These are phyloP conservation scores for Neopipo cinnamomea DNA, from an alignment of 2,113 vertebrate species.

Conservation along the genomic window DNA sequence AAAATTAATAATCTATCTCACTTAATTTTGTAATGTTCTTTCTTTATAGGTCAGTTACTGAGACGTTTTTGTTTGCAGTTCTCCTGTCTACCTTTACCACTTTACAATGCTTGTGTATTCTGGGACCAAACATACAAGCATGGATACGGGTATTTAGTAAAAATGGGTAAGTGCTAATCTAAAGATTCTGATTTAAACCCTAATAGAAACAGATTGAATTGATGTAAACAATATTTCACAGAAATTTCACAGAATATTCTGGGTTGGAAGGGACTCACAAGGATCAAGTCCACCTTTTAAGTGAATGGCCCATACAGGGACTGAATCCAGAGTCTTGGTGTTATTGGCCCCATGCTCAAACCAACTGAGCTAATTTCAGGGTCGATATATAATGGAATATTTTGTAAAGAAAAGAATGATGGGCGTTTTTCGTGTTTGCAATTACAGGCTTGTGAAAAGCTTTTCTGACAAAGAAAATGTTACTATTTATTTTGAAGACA, in stretches of 20 bases:
- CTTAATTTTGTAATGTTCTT: not conserved
- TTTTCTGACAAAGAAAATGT: not conserved
- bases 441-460: not conserved
- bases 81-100: conserved; percentile 90
- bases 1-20: not conserved
- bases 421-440: not conserved
- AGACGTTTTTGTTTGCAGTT: conserved; percentile 92
- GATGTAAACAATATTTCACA: not conserved
- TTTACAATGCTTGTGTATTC: conserved; percentile 88
- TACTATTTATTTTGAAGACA: not conserved
- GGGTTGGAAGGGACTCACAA: not conserved
- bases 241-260: not conserved
- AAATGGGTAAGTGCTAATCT: conserved; percentile 82
- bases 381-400: not conserved
- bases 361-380: not conserved
- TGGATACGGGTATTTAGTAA: conserved; percentile 96
- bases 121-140: conserved; percentile 91
- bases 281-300: not conserved
- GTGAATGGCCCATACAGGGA: not conserved
- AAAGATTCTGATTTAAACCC: not conserved
- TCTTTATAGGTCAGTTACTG: conserved; percentile 81
- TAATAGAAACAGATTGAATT: not conserved
- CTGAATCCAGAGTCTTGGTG: not conserved
- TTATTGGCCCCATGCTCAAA: not conserved
- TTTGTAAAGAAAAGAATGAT: not conserved